A percentile compares a stretch with the other conserved stretches of the same genome.
Evolutionary conservation across 2,797 vertebrate genomes (phyloP).

Genomic region (Oreortyx pictus): DNA sequence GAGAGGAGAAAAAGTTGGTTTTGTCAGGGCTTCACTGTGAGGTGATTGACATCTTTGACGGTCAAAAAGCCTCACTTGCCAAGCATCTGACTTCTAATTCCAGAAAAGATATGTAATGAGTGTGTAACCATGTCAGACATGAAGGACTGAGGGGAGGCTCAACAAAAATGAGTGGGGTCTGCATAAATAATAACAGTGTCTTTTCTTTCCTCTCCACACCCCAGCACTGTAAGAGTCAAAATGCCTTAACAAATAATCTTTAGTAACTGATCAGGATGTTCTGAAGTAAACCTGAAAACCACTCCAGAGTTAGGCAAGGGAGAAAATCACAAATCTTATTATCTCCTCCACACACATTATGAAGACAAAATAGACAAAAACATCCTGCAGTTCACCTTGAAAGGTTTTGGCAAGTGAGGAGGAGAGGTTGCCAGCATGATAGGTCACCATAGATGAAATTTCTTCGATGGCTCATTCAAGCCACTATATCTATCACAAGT

Average conservation of each 20-base stretch:
- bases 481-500: background rate
- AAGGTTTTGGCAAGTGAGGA: background rate
- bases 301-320: constrained; percentile 8
- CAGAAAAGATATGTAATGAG: background rate
- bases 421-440: background rate
- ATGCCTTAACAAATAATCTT: constrained; percentile 28
- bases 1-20: background rate
- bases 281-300: constrained; percentile 51
- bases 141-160: background rate
- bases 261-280: constrained; percentile 19
- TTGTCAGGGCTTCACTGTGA: background rate
- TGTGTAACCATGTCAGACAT: background rate
- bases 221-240: background rate
- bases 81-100: background rate
- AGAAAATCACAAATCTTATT: constrained; percentile 25
- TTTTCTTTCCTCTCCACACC: background rate
- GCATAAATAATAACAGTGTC: background rate
- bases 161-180: background rate
- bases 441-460: background rate
- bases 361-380: background rate
- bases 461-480: background rate
- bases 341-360: background rate
- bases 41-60: background rate
- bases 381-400: background rate
- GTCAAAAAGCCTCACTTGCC: background rate